Evolutionary conservation across 1,140 invertebrate species (phyloP).

Genomic region (Eueides isabella): DNA sequence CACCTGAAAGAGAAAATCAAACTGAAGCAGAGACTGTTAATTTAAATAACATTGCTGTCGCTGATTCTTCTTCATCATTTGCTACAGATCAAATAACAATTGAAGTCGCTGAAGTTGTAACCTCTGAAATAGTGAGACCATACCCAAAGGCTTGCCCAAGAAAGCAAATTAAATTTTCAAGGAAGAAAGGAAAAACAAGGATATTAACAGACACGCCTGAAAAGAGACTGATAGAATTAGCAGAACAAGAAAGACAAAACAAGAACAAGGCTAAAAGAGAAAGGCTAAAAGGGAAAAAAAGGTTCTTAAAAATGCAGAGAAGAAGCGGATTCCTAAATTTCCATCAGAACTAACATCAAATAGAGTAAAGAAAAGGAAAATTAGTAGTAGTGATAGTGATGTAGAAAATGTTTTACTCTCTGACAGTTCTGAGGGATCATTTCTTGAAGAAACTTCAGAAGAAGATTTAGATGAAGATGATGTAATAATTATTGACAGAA

Average conservation of each 20-base stretch:
- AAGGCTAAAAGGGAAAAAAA: constrained; percentile 29
- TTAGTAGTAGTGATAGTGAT: constrained; percentile 40
- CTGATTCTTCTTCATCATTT: constrained; percentile 30
- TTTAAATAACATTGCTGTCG: constrained; percentile 26
- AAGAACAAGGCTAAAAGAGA: constrained; percentile 38
- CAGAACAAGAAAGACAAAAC: constrained; percentile 37
- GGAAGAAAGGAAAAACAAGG: constrained; percentile 22
- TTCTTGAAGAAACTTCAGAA: constrained; percentile 43
- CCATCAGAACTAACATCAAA: constrained; percentile 38
- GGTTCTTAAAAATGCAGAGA: constrained; percentile 36
- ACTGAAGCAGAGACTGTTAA: constrained; percentile 1
- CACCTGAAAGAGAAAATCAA: too few relatives aligned
- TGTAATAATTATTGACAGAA: constrained; percentile 41
- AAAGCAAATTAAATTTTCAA: too few relatives aligned
- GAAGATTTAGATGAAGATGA: constrained; percentile 50
- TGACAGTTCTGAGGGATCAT: constrained; percentile 32
- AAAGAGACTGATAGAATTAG: constrained; percentile 41
- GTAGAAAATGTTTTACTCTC: constrained; percentile 42
- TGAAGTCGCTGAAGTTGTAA: constrained; percentile 34
- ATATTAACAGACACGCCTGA: constrained; percentile 45
- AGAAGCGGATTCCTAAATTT: constrained; percentile 43
- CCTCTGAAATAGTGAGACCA: constrained; percentile 19
- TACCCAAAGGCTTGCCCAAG: too few relatives aligned
- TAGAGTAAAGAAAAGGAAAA: constrained; percentile 36
- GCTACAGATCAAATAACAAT: constrained; percentile 33